Percentiles rank a stretch among this genome's conserved stretches.
Evolutionary conservation across 2,113 vertebrate genomes (phyloP).

Genomic region (Copsychus sechellarum): DNA sequence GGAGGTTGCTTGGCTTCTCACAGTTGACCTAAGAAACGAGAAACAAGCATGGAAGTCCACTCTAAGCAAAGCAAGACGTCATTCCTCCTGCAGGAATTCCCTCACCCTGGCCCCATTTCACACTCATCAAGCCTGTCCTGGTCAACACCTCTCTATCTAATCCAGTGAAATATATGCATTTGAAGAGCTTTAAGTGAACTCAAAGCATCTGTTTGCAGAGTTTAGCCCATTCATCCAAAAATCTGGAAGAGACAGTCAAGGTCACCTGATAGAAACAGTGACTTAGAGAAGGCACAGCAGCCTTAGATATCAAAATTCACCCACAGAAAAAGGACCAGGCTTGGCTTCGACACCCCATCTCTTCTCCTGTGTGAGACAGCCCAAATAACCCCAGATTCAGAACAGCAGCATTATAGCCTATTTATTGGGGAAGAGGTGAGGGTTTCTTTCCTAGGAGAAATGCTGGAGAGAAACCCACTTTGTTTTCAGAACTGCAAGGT

Average conservation of each 20-base stretch:
- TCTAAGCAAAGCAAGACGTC: background rate
- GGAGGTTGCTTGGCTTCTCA: conserved; percentile 19
- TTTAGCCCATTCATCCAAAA: background rate
- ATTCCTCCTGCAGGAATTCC: background rate
- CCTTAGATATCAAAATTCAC: background rate
- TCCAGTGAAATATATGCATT: background rate
- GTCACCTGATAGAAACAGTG: background rate
- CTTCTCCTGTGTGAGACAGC: background rate
- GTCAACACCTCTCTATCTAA: background rate
- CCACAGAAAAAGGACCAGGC: background rate
- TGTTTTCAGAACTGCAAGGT: conserved; percentile 9
- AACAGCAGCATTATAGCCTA: fast-evolving
- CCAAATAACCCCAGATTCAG: background rate
- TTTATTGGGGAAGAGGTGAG: background rate
- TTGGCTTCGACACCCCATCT: background rate
- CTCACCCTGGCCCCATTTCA: background rate
- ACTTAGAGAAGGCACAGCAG: background rate
- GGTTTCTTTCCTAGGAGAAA: background rate
- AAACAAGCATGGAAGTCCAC: background rate
- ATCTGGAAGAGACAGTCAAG: background rate
- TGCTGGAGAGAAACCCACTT: background rate
- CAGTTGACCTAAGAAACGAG: background rate
- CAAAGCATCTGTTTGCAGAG: background rate
- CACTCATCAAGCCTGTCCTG: background rate
- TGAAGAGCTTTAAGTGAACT: background rate